Base-by-base conservation (phyloP, 2,888 invertebrate species). In the Sturmia bella region DNA sequence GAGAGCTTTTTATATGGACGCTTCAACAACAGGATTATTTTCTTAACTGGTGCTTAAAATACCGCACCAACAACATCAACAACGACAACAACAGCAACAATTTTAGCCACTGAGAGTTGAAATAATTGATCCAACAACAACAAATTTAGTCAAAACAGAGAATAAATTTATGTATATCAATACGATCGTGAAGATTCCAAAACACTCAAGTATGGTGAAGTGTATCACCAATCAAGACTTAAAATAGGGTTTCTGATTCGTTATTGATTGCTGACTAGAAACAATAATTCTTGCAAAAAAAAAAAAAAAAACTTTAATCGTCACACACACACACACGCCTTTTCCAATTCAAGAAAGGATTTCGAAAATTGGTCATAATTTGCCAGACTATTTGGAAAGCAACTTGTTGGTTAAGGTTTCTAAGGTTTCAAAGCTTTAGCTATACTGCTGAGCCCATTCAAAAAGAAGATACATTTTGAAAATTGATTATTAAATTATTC, bases 1-100 rank as follows among this genome's bases (percentile, higher is more conserved):
- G 84, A 84, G 83, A 85, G 88, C 87, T 87, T 88, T 89, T 87
- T 89, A 89, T 87, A 85, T 84, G 59, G 45, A 82, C 32, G 68
- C 45, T 19, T 41, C 57, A 69, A 64, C 54, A 77, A 54, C 72
- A 80, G 74, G 75, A 81, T 79, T 54, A 72, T 52, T 50, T 70
- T 12, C 15, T 56, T 72, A 63, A 17, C 54, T 56, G 54, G 68
- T 68, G 52, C 68, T 69, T 57, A 15, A 50, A 69, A 68, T 59
- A 63, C 27, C 27, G 15, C 21, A 54, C 52, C 80, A 24, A 56
- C 27, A 61, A 12, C 15, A 68, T 61, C 21, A 76, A 61, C 17
- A 76, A 56, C 43, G 15, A 68, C 21, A 76, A 68, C 17, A 76
- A 56, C 52, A 19, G 27, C 32, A 66, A n/a, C n/a, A n/a, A n/a